Percentiles rank a stretch among this genome's conserved stretches.
Conservation (phyloP, 2,888 invertebrate species). For the Merodon equestris region DNA sequence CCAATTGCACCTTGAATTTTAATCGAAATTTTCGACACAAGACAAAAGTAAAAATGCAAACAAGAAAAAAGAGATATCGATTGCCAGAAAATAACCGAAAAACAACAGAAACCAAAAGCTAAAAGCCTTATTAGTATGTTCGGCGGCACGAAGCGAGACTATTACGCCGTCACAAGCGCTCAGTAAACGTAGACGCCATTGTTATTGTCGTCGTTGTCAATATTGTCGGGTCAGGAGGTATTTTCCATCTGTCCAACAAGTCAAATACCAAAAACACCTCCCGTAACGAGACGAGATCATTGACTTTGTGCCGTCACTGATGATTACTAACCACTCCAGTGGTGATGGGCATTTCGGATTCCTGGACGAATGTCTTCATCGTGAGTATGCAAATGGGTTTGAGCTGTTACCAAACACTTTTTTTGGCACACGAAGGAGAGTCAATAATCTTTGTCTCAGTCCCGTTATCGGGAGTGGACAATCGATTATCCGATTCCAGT, state of each 20-base stretch:
- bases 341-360: neutral
- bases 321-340: neutral
- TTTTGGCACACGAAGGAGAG: conserved; percentile 3
- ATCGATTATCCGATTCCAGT: no score
- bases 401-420: neutral
- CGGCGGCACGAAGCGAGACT: conserved; percentile 12
- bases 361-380: neutral
- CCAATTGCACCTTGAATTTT: no score
- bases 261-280: conserved; percentile 4
- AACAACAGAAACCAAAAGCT: conserved; percentile 6
- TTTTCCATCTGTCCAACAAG: conserved; percentile 15
- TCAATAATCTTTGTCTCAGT: neutral
- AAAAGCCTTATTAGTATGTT: conserved; percentile 51
- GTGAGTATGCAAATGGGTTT: neutral
- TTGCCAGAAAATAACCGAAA: no score
- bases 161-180: conserved; percentile 4
- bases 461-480: conserved; percentile 1
- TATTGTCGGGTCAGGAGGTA: conserved; percentile 17
- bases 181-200: neutral
- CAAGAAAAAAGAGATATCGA: no score
- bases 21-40: no score
- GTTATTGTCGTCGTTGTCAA: no score
- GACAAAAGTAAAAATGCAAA: no score
- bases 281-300: conserved; percentile 31
- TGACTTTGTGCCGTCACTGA: conserved; percentile 26